Conservation (phyloP, 2,113 vertebrate species). For the Myotis davidii region DNA sequence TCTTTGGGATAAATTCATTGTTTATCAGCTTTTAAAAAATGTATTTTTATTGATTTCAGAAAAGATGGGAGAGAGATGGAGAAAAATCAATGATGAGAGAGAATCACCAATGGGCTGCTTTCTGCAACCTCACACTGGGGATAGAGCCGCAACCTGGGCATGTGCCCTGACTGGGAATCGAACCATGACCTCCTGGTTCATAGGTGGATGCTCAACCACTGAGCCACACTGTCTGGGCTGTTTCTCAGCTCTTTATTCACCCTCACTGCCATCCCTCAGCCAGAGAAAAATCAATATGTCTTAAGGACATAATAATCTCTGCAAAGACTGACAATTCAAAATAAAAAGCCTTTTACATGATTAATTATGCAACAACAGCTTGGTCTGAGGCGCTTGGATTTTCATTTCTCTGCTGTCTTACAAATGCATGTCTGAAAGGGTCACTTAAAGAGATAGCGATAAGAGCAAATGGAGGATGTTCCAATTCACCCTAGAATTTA, state of each 20-base stretch:
- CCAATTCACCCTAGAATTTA: conserved; percentile 32
- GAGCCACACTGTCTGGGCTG: no score
- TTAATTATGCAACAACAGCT: not conserved
- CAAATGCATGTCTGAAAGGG: not conserved
- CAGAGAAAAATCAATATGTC: conserved; percentile 15
- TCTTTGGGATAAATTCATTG: not conserved
- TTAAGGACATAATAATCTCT: not conserved
- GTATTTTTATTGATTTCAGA: no score
- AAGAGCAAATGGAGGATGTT: not conserved
- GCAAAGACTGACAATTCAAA: not conserved
- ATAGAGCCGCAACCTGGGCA: no score
- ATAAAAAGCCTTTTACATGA: not conserved
- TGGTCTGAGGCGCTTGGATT: not conserved
- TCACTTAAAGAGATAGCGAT: not conserved
- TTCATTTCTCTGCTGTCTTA: not conserved
- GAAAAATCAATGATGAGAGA: no score
- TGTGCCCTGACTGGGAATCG: no score
- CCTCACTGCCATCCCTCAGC: not conserved
- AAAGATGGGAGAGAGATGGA: no score
- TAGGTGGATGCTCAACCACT: no score
- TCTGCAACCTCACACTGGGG: no score
- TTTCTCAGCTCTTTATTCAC: not conserved
- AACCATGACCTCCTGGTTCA: no score
- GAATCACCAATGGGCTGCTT: no score
- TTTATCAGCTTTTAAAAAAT: not conserved